A percentile compares a stretch with the other conserved stretches of the same genome.
phyloP scores from a whole-genome alignment of 1,140 invertebrate genomes.

The Dinoponera quadriceps region DNA sequence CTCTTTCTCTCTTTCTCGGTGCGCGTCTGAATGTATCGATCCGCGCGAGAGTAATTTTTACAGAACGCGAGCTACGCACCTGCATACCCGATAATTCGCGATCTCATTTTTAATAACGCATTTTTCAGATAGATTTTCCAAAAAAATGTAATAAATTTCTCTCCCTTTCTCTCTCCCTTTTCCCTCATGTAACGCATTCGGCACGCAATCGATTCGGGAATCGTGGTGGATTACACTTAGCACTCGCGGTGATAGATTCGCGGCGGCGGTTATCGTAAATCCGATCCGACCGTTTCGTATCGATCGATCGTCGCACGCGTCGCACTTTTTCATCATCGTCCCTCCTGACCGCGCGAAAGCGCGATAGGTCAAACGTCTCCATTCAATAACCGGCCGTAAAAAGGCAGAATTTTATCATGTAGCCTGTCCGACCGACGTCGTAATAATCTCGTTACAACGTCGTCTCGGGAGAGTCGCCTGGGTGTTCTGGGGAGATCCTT shows the following conservation, averaged over 20 bases:
- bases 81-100: neutral
- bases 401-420: neutral
- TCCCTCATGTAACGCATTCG: too few relatives aligned
- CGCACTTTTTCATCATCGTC: slow-evolving; percentile 3
- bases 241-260: neutral
- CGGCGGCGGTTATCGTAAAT: neutral
- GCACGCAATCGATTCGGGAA: neutral
- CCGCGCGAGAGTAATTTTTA: neutral
- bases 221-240: neutral
- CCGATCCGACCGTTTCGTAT: neutral
- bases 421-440: neutral
- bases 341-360: neutral
- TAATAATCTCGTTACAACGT: slow-evolving; percentile 19
- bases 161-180: too few relatives aligned
- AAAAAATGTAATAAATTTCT: neutral
- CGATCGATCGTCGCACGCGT: slow-evolving; percentile 15
- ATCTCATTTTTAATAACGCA: neutral
- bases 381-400: slow-evolving; percentile 11
- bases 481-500: neutral
- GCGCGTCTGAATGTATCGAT: neutral
- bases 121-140: neutral
- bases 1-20: too few relatives aligned
- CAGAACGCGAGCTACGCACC: too few relatives aligned
- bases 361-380: slow-evolving; percentile 9
- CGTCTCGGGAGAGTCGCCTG: neutral